phyloP scores from a whole-genome alignment of 2,113 vertebrate species.

The Callionymus lyra region DNA sequence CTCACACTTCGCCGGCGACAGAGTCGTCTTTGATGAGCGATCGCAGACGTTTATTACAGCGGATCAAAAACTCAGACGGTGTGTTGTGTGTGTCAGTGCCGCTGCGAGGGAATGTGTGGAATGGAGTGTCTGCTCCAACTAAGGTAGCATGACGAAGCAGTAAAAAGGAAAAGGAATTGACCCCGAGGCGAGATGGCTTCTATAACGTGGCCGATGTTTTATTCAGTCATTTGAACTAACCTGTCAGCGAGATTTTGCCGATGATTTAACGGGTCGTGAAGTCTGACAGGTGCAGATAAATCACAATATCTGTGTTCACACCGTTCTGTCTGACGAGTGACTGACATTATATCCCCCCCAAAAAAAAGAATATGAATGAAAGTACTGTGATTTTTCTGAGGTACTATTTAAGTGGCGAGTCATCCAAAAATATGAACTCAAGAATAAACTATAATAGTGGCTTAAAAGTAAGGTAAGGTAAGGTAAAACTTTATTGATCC shows the following conservation, averaged over 20 bases:
- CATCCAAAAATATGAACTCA: too few species aligned
- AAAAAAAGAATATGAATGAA: too few species aligned
- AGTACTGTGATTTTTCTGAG: too few species aligned
- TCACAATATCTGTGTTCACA: too few species aligned
- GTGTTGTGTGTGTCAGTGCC: conserved; percentile 8
- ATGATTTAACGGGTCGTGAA: background rate
- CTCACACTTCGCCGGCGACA: conserved; percentile 8
- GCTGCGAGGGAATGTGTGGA: conserved; percentile 33
- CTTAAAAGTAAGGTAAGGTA: too few species aligned
- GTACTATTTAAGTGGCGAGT: too few species aligned
- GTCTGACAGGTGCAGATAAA: background rate
- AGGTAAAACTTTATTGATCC: too few species aligned
- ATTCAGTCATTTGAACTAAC: too few species aligned
- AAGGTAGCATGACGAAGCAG: conserved; percentile 24
- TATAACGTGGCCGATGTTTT: too few species aligned
- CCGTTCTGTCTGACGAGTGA: too few species aligned
- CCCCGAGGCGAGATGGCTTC: background rate
- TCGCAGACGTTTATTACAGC: conserved; percentile 52
- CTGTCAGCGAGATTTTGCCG: conserved; percentile 11
- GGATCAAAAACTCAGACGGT: conserved; percentile 37
- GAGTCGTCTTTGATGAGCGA: conserved; percentile 38
- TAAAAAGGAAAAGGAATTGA: background rate
- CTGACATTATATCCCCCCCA: too few species aligned
- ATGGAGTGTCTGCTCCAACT: conserved; percentile 17
- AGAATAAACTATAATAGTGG: too few species aligned